These are phyloP conservation scores for Cossypha niveicapilla DNA, from an alignment of 2,797 vertebrate genomes.

Conservation along the genomic window DNA sequence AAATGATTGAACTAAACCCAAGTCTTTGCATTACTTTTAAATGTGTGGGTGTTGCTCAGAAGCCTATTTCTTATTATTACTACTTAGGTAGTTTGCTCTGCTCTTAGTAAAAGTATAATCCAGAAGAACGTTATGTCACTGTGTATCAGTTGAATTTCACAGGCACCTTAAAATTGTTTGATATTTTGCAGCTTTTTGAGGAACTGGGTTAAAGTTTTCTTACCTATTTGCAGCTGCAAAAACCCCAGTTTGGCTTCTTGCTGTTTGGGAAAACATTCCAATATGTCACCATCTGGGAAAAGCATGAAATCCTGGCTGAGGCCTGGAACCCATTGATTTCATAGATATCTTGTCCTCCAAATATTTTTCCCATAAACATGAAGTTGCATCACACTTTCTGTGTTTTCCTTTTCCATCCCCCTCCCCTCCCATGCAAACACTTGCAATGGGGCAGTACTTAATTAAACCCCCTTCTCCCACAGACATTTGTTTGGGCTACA, in stretches of 20 bases:
- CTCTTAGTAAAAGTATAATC: neutral
- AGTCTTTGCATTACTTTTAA: neutral
- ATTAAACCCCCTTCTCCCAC: neutral
- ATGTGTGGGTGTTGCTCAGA: constrained; percentile 14
- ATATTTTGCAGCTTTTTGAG: constrained; percentile 35
- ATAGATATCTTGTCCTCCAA: constrained; percentile 47
- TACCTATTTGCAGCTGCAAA: constrained; percentile 61
- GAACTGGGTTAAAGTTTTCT: constrained; percentile 57
- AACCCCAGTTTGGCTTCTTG: constrained; percentile 65
- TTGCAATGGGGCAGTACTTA: neutral
- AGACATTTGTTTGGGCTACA: neutral
- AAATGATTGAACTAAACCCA: constrained; percentile 31
- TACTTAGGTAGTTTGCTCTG: neutral
- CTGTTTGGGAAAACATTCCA: constrained; percentile 69
- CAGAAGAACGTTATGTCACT: neutral
- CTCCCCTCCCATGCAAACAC: neutral
- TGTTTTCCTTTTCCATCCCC: neutral
- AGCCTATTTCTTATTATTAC: constrained; percentile 15
- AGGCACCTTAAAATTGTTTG: neutral
- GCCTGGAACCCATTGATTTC: constrained; percentile 65
- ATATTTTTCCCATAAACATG: constrained; percentile 53
- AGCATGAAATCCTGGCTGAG: constrained; percentile 61
- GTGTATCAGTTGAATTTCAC: neutral
- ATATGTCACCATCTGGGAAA: constrained; percentile 71
- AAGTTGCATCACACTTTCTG: constrained; percentile 35